These are phyloP conservation scores for Aromia moschata DNA, from an alignment of 2,888 invertebrate species.

Conservation along the genomic window DNA sequence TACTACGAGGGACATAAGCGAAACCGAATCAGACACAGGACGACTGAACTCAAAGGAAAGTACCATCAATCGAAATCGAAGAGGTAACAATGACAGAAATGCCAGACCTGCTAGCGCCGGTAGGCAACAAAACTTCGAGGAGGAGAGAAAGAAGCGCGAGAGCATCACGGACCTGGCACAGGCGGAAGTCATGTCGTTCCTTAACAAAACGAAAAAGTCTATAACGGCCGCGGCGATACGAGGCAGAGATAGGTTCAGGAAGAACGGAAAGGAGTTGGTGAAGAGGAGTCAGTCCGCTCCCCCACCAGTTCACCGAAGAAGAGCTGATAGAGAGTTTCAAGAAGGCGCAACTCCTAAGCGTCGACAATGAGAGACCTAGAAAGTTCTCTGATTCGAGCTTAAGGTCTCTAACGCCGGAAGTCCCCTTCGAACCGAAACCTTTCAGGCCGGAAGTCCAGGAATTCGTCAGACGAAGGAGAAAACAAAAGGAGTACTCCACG, in stretches of 20 bases:
- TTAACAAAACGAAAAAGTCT: constrained; percentile 58
- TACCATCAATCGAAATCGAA: constrained; percentile 6
- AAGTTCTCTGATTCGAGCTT: constrained; percentile 51
- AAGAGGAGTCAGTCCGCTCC: constrained; percentile 70
- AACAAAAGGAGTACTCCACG: constrained; percentile 49
- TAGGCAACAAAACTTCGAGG: constrained; percentile 19
- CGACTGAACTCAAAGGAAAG: background rate
- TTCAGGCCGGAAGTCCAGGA: constrained; percentile 57
- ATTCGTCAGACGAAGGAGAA: constrained; percentile 50
- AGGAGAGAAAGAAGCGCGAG: constrained; percentile 41
- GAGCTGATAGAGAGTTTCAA: constrained; percentile 67
- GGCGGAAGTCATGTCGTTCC: constrained; percentile 52
- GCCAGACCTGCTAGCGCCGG: constrained; percentile 28
- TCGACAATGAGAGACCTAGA: constrained; percentile 51
- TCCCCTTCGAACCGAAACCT: constrained; percentile 41
- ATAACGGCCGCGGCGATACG: constrained; percentile 48
- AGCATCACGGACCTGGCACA: constrained; percentile 53
- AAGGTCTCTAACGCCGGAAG: constrained; percentile 47
- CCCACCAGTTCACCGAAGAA: constrained; percentile 66
- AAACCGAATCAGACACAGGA: constrained; percentile 38
- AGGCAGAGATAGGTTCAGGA: constrained; percentile 50
- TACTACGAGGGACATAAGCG: constrained; percentile 27
- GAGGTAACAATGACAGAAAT: constrained; percentile 20
- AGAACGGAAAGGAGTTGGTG: constrained; percentile 51
- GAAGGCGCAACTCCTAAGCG: constrained; percentile 60